Evolutionary conservation across 2,888 invertebrate genomes (phyloP).

Genomic region (Electrophaes corylata): DNA sequence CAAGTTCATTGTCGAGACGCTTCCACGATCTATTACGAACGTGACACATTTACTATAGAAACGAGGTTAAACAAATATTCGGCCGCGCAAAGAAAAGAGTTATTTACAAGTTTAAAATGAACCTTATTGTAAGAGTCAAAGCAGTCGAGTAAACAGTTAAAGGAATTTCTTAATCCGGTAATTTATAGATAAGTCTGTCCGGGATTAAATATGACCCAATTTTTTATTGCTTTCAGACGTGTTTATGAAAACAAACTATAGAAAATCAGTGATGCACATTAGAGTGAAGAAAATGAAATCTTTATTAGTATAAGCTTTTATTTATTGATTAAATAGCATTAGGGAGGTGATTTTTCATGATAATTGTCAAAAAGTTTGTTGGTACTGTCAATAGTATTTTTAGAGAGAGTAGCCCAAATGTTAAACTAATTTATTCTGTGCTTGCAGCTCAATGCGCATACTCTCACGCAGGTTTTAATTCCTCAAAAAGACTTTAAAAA

Average conservation of each 20-base stretch:
- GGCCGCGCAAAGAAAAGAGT: slow-evolving; percentile 47
- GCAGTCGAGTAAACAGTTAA: slow-evolving; percentile 45
- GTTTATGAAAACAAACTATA: slow-evolving; percentile 67
- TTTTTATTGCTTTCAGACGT: slow-evolving; percentile 59
- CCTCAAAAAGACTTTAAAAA: background rate
- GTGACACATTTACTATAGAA: slow-evolving; percentile 62
- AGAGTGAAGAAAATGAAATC: slow-evolving; percentile 57
- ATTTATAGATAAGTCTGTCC: slow-evolving; percentile 54
- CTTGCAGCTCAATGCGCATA: background rate
- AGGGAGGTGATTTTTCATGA: slow-evolving; percentile 51
- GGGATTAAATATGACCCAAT: slow-evolving; percentile 59
- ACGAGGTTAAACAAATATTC: slow-evolving; percentile 61
- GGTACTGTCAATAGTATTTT: slow-evolving; percentile 30
- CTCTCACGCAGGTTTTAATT: slow-evolving; percentile 1
- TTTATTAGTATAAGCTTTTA: slow-evolving; percentile 64
- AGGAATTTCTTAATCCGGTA: slow-evolving; percentile 57
- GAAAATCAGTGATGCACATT: slow-evolving; percentile 59
- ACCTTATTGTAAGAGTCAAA: slow-evolving; percentile 47
- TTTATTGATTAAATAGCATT: slow-evolving; percentile 60
- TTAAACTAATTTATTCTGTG: background rate
- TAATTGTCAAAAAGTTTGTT: slow-evolving; percentile 44
- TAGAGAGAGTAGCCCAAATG: slow-evolving; percentile 17
- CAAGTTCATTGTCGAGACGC: slow-evolving; percentile 72
- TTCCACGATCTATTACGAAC: slow-evolving; percentile 59
- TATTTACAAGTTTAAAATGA: slow-evolving; percentile 44